A percentile compares a stretch with the other conserved stretches of the same genome.
Conservation (phyloP, 2,797 vertebrate species). For the Gymnopithys bicolor region DNA sequence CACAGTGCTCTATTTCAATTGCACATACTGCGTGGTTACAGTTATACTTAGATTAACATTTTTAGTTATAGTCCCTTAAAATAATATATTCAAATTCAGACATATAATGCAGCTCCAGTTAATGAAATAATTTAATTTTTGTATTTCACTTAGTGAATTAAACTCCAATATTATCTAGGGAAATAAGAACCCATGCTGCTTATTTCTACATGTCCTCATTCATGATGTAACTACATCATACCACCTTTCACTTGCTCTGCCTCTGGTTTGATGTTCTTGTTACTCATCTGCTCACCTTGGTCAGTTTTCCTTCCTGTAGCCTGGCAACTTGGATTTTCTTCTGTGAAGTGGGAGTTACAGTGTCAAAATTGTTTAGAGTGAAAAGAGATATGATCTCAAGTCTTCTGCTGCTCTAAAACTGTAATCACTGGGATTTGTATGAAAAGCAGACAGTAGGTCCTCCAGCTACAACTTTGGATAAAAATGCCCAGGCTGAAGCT, state of each 20-base stretch:
- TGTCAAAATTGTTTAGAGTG: not conserved
- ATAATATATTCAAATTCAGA: slow-evolving; percentile 26
- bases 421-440: not conserved
- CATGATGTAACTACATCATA: not conserved
- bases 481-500: not conserved
- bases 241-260: not conserved
- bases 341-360: not conserved
- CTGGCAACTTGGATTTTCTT: not conserved
- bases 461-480: not conserved
- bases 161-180: not conserved
- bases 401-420: not conserved
- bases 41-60: slow-evolving; percentile 42
- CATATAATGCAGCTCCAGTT: slow-evolving; percentile 1
- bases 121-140: not conserved
- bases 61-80: slow-evolving; percentile 7
- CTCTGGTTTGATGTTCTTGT: not conserved
- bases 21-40: slow-evolving; percentile 17
- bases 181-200: not conserved
- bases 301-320: not conserved
- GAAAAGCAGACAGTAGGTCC: not conserved
- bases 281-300: not conserved
- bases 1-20: slow-evolving; percentile 32
- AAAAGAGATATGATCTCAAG: not conserved
- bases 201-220: not conserved
- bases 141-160: not conserved